Evolutionary conservation across 1,140 invertebrate genomes (phyloP).

Genomic region (Onthophagus taurus): DNA sequence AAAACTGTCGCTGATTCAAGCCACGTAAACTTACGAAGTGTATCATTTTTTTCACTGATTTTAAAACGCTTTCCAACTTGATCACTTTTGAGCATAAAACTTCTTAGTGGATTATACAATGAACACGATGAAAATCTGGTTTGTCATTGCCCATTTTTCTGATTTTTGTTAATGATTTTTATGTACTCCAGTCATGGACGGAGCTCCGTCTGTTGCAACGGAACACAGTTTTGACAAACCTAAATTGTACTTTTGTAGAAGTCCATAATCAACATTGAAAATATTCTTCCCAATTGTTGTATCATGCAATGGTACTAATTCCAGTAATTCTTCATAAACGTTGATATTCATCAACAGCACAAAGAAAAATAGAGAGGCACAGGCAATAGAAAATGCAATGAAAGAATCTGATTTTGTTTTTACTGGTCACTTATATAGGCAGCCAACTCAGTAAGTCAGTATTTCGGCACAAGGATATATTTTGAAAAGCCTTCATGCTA

Average conservation of each 20-base stretch:
- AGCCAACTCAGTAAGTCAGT: slow-evolving; percentile 24
- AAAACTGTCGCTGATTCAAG: slow-evolving; percentile 15
- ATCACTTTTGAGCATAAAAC: slow-evolving; percentile 12
- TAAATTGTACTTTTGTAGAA: slow-evolving; percentile 14
- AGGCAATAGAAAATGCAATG: background rate
- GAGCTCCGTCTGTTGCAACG: slow-evolving; percentile 29
- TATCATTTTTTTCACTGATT: slow-evolving; percentile 13
- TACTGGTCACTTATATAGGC: slow-evolving; percentile 16
- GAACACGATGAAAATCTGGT: background rate
- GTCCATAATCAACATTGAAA: slow-evolving; percentile 14
- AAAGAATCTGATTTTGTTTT: no score
- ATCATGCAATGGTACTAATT: slow-evolving; percentile 12
- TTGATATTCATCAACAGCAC: background rate
- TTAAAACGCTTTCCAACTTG: slow-evolving; percentile 10
- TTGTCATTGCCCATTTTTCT: background rate
- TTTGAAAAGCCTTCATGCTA: slow-evolving; percentile 4
- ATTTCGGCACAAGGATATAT: slow-evolving; percentile 13
- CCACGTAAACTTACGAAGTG: slow-evolving; percentile 14
- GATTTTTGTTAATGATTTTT: background rate
- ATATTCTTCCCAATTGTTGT: slow-evolving; percentile 12
- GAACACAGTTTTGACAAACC: slow-evolving; percentile 15
- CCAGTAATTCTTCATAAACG: no score
- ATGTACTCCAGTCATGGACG: slow-evolving; percentile 30
- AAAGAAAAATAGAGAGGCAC: slow-evolving; percentile 2
- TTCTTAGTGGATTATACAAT: no score